Conservation (phyloP, 2,888 invertebrate genomes). For the Drosophila fungiperda region DNA sequence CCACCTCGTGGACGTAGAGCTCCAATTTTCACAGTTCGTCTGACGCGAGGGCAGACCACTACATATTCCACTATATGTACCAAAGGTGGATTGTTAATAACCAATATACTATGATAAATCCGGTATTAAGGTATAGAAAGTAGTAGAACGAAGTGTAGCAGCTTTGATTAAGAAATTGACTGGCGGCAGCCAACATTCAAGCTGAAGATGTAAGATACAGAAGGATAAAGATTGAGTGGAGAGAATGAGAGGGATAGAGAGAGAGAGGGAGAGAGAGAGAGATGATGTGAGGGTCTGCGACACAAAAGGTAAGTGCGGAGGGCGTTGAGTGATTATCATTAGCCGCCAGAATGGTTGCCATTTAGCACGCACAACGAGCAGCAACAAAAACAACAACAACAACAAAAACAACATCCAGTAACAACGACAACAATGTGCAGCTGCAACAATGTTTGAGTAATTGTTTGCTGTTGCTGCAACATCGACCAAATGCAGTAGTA, state of each 20-base stretch:
- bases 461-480: conserved; percentile 70
- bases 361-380: conserved; percentile 72
- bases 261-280: background rate
- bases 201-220: conserved; percentile 1
- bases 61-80: no score
- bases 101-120: no score
- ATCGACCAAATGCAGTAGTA: conserved; percentile 35
- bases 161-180: conserved; percentile 58
- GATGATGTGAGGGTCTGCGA: background rate
- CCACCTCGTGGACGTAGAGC: no score
- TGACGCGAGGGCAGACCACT: no score
- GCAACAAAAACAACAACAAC: conserved; percentile 20
- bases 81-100: no score
- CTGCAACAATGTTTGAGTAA: conserved; percentile 78
- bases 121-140: background rate
- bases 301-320: conserved; percentile 33
- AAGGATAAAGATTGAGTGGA: background rate
- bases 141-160: conserved; percentile 3
- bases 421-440: conserved; percentile 29
- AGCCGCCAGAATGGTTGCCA: conserved; percentile 71
- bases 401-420: conserved; percentile 1
- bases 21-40: no score
- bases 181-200: conserved; percentile 11
- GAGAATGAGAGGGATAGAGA: background rate
- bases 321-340: conserved; percentile 75